Conservation (phyloP, 1,140 invertebrate species). For the Prorops nasuta region DNA sequence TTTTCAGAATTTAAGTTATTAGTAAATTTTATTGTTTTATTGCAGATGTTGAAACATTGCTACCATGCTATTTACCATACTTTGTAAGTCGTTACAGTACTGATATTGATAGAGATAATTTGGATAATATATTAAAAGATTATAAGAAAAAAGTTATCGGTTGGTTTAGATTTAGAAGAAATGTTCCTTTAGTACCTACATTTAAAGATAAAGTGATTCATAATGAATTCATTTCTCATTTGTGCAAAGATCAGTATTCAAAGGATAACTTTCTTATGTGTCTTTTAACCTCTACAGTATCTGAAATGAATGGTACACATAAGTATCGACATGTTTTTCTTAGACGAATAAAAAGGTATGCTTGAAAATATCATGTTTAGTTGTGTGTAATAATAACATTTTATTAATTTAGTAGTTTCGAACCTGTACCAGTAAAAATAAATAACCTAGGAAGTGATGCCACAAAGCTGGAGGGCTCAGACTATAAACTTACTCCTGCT, state of each 20-base stretch:
- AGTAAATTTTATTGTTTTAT: conserved; percentile 11
- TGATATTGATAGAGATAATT: conserved; percentile 56
- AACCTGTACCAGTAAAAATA: conserved; percentile 46
- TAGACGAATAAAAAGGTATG: conserved; percentile 37
- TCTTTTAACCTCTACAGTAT: conserved; percentile 57
- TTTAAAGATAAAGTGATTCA: conserved; percentile 62
- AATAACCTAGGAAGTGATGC: conserved; percentile 50
- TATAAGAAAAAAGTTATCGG: conserved; percentile 61
- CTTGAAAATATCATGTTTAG: not conserved
- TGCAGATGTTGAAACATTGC: conserved; percentile 58
- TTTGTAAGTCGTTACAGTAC: conserved; percentile 58
- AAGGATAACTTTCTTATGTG: conserved; percentile 55
- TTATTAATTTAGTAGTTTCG: conserved; percentile 31
- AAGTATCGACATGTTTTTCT: conserved; percentile 59
- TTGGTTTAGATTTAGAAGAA: conserved; percentile 64
- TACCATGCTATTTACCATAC: conserved; percentile 58
- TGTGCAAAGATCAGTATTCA: conserved; percentile 28
- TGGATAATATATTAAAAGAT: conserved; percentile 55
- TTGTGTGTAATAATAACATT: conserved; percentile 6
- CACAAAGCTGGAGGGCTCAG: conserved; percentile 36
- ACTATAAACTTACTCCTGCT: conserved; percentile 46
- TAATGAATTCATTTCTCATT: conserved; percentile 59
- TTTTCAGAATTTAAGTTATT: not conserved
- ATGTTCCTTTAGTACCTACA: conserved; percentile 50
- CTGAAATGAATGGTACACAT: conserved; percentile 55